phyloP scores from a whole-genome alignment of 2,797 vertebrate species.

The Hybognathus amarus region DNA sequence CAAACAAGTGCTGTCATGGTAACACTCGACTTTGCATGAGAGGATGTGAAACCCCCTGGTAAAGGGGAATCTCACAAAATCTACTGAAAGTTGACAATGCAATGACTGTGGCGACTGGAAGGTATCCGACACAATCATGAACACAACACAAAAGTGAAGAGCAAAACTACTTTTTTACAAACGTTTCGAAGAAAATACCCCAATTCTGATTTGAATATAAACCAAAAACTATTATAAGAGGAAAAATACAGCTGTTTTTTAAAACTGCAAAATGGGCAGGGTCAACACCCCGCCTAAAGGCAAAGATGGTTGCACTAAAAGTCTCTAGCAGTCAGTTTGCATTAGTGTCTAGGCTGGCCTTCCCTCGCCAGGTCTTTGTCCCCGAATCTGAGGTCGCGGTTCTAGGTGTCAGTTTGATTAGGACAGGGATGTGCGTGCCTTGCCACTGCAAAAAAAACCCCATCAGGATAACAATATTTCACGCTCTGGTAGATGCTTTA shows the following conservation, averaged over 20 bases:
- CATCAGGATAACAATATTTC: constrained; percentile 44
- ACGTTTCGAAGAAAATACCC: neutral
- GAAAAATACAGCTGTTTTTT: constrained; percentile 17
- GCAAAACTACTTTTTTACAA: neutral
- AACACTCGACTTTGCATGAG: constrained; percentile 21
- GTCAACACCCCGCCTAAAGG: constrained; percentile 42
- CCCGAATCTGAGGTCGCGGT: constrained; percentile 26
- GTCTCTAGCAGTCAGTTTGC: constrained; percentile 43
- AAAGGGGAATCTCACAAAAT: constrained; percentile 23
- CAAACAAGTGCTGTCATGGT: constrained; percentile 21
- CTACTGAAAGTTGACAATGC: constrained; percentile 18
- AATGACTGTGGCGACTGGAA: constrained; percentile 16
- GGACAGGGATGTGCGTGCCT: constrained; percentile 36
- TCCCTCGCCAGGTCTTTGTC: constrained; percentile 42
- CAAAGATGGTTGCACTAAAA: constrained; percentile 21
- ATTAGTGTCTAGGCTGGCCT: constrained; percentile 41
- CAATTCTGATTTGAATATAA: neutral
- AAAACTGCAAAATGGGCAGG: neutral
- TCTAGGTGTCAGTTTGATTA: constrained; percentile 57
- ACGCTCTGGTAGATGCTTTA: constrained; percentile 47
- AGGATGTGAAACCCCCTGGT: constrained; percentile 23
- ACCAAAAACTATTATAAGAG: neutral
- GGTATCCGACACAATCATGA: neutral
- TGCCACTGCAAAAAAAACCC: constrained; percentile 4
- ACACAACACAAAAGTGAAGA: neutral